Conservation (phyloP, 2,113 vertebrate genomes). For the Chelonoidis abingdonii region DNA sequence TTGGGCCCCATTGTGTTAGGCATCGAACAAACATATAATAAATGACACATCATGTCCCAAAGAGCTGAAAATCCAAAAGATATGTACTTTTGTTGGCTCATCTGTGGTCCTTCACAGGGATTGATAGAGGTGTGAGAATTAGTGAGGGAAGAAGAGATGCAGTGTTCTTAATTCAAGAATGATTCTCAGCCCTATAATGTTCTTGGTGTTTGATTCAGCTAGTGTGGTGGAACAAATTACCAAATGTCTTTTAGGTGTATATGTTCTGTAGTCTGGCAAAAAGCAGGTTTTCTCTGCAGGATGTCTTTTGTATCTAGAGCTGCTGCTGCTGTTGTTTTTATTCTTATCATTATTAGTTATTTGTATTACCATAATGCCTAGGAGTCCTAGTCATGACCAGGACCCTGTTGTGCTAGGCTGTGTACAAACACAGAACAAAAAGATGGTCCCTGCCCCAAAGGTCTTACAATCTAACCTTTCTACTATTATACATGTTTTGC, state of each 20-base stretch:
- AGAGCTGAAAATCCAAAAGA: rapidly evolving
- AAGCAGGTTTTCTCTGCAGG: no score
- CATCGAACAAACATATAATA: neutral
- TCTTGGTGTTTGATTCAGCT: neutral
- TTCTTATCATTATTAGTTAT: neutral
- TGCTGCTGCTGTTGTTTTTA: neutral
- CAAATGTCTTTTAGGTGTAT: neutral
- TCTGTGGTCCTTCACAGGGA: neutral
- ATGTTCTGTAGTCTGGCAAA: no score
- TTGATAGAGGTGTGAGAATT: neutral
- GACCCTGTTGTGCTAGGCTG: neutral
- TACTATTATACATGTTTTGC: neutral
- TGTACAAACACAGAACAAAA: neutral
- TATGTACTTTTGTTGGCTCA: neutral
- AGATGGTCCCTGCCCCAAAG: neutral
- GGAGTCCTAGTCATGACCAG: neutral
- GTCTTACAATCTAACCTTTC: neutral
- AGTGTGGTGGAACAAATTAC: neutral
- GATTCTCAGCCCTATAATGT: neutral
- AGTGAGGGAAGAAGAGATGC: neutral
- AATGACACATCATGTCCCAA: neutral
- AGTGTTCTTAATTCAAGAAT: neutral
- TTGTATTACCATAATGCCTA: neutral
- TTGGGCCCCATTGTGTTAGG: neutral
- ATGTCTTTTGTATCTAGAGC: neutral